A percentile compares a stretch with the other conserved stretches of the same genome.
phyloP scores from a whole-genome alignment of 1,140 invertebrate species.

The Lordiphosa mommai region DNA sequence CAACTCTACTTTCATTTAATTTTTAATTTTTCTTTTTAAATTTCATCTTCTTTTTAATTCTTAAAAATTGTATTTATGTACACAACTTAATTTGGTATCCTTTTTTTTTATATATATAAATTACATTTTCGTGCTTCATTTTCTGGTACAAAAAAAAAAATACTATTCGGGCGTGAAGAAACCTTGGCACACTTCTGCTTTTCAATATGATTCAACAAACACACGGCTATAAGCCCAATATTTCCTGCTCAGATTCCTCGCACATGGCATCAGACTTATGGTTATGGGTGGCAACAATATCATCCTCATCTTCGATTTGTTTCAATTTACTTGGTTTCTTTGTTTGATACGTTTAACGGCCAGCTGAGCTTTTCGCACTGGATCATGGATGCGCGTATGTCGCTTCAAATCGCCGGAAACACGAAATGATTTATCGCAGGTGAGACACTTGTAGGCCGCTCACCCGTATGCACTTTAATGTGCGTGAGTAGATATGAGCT shows the following conservation, averaged over 20 bases:
- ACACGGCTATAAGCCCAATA: slow-evolving; percentile 53
- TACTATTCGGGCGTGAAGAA: slow-evolving; percentile 29
- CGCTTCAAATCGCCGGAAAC: slow-evolving; percentile 93
- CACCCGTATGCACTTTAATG: slow-evolving; percentile 94
- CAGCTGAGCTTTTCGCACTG: slow-evolving; percentile 13
- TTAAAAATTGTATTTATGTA: no score
- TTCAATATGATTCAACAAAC: background rate
- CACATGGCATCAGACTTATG: slow-evolving; percentile 54
- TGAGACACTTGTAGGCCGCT: slow-evolving; percentile 88
- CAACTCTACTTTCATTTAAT: no score
- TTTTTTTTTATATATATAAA: no score
- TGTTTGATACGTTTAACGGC: slow-evolving; percentile 4
- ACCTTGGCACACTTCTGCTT: slow-evolving; percentile 51
- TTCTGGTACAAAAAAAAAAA: slow-evolving; percentile 15
- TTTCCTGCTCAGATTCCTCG: slow-evolving; percentile 50
- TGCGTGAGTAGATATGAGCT: slow-evolving; percentile 93
- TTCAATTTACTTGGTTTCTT: slow-evolving; percentile 26
- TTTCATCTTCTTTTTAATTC: no score
- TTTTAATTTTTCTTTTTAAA: no score
- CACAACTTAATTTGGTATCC: no score
- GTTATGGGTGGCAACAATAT: slow-evolving; percentile 8
- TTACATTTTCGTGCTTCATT: background rate
- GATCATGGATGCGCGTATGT: slow-evolving; percentile 89
- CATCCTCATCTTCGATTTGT: slow-evolving; percentile 34
- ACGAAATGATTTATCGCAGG: slow-evolving; percentile 91